A percentile compares a stretch with the other conserved stretches of the same genome.
Evolutionary conservation across 2,888 invertebrate genomes (phyloP).

Genomic region (Leptinotarsa tumamoca): DNA sequence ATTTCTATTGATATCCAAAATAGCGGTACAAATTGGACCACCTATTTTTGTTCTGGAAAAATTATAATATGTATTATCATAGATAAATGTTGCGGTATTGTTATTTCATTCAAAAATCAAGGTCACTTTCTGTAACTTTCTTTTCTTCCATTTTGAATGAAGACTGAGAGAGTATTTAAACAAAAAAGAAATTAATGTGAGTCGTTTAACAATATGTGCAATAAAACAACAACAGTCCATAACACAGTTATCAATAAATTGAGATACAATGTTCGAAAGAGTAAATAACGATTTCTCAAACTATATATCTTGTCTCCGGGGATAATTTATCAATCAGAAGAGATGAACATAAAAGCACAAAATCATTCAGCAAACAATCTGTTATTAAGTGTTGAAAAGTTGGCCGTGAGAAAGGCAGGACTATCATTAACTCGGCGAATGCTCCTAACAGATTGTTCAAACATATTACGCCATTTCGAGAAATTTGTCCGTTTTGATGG

Average conservation of each 20-base stretch:
- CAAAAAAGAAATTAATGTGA: not conserved
- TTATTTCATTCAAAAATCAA: no score
- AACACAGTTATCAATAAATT: conserved; percentile 38
- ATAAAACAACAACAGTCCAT: not conserved
- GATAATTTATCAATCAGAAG: conserved; percentile 42
- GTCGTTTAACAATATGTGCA: not conserved
- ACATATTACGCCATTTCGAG: no score
- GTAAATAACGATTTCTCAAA: conserved; percentile 29
- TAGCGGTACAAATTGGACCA: no score
- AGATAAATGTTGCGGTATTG: no score
- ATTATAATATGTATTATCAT: no score
- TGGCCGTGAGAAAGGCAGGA: conserved; percentile 38
- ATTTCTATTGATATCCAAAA: no score
- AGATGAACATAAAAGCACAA: conserved; percentile 33
- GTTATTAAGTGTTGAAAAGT: conserved; percentile 38
- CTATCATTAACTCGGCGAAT: not conserved
- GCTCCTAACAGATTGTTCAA: not conserved
- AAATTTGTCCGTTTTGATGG: no score
- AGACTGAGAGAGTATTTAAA: no score
- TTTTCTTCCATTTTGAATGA: no score
- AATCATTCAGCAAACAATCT: conserved; percentile 39
- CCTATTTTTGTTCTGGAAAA: no score
- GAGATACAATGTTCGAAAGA: conserved; percentile 34
- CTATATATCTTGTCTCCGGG: conserved; percentile 25
- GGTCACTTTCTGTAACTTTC: no score